phyloP scores from a whole-genome alignment of 1,140 invertebrate species.

The Drosophila eugracilis region DNA sequence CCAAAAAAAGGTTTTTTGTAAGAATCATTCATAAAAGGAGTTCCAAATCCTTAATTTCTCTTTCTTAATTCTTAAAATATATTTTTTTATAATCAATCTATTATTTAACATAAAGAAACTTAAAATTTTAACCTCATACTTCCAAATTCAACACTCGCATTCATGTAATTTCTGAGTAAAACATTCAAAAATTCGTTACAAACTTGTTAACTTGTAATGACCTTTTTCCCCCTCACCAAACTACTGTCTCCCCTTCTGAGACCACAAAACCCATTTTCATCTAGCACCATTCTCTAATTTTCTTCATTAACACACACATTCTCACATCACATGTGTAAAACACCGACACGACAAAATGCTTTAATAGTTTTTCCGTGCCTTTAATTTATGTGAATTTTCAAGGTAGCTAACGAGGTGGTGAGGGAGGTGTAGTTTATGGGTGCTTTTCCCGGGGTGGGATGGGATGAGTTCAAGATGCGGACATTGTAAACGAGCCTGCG shows the following conservation, averaged over 20 bases:
- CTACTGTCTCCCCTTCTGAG: slow-evolving; percentile 14
- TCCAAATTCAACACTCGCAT: background rate
- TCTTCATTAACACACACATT: slow-evolving; percentile 63
- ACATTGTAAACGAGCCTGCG: slow-evolving; percentile 48
- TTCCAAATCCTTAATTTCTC: too few relatives aligned
- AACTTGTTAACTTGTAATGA: slow-evolving; percentile 18
- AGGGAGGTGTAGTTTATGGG: background rate
- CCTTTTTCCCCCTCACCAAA: slow-evolving; percentile 2
- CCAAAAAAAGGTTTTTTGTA: too few relatives aligned
- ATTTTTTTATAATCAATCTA: too few relatives aligned
- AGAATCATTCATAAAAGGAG: too few relatives aligned
- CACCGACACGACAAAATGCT: slow-evolving; percentile 60
- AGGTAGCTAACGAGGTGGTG: slow-evolving; percentile 37
- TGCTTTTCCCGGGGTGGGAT: background rate
- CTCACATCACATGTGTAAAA: slow-evolving; percentile 10
- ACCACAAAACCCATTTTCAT: background rate
- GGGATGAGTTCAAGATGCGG: background rate
- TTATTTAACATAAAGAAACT: too few relatives aligned
- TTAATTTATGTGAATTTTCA: slow-evolving; percentile 79
- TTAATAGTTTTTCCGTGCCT: slow-evolving; percentile 80
- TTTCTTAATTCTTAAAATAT: too few relatives aligned
- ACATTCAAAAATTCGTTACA: slow-evolving; percentile 8
- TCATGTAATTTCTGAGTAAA: background rate
- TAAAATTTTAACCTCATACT: too few relatives aligned
- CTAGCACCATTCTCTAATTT: slow-evolving; percentile 61